These are phyloP conservation scores for Cebidichthys violaceus DNA, from an alignment of 2,113 vertebrate genomes.

Conservation along the genomic window DNA sequence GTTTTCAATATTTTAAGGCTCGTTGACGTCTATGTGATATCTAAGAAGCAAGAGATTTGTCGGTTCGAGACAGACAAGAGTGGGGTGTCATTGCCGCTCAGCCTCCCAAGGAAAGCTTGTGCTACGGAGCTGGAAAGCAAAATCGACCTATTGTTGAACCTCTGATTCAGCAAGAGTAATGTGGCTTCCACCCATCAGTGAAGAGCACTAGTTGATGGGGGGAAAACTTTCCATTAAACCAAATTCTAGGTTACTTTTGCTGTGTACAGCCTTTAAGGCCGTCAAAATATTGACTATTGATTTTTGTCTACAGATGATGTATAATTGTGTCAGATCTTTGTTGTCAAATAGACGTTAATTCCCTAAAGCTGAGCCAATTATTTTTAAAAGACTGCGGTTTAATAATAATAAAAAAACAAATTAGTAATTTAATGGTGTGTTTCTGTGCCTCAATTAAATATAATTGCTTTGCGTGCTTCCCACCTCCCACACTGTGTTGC, in stretches of 20 bases:
- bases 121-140: not conserved
- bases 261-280: conserved; percentile 15
- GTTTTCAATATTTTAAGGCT: not conserved
- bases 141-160: not conserved
- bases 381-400: conserved; percentile 44
- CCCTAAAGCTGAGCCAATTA: conserved; percentile 48
- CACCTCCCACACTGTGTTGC: conserved; percentile 71
- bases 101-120: not conserved
- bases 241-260: not conserved
- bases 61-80: not conserved
- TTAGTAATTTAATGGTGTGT: conserved; percentile 67
- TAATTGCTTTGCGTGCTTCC: conserved; percentile 74
- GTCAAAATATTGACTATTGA: conserved; percentile 28
- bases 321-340: conserved; percentile 20
- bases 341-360: conserved; percentile 41
- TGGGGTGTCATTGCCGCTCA: not conserved
- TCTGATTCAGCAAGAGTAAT: not conserved
- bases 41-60: not conserved
- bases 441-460: conserved; percentile 73
- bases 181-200: not conserved
- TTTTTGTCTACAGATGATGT: conserved; percentile 11
- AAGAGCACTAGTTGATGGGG: not conserved
- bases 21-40: not conserved
- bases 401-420: conserved; percentile 34
- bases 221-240: not conserved